Base-by-base conservation (phyloP, 92 coral and sea anemone genomes). In the Blastomussa wellsi region DNA sequence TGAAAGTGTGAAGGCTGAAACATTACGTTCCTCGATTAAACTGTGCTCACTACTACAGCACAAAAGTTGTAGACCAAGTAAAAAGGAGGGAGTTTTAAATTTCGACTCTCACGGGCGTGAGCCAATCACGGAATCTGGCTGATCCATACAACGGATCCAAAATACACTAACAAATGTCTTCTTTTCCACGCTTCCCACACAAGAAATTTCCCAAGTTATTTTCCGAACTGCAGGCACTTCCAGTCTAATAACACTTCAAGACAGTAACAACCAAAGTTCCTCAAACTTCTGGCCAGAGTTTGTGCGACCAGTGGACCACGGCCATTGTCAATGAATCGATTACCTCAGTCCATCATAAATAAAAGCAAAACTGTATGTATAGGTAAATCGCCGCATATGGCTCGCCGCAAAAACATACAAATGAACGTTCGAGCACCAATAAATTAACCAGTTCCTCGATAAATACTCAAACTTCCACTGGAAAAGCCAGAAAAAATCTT, bases 71-170 rank as follows among this genome's bases (percentile, higher is more conserved):
- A 84, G 82, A 90, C 88, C 92, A 85, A 87, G 92, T 83, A 89
- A 94, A 92, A 92, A 78, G 98, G 98, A 93, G 98, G 98, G 98
- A 94, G 95, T 94, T 94, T 94, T 94, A 93, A 94, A 94, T 92
- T 92, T 92, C 98, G 88, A 94, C 87, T 91, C 93, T 93, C 85
- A 80, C 85, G 92, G 91, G 86, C 86, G 91, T 86, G 88, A 81
- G 85, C 98, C 98, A 94, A 94, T 94, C 98, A 94, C 95, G 93
- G 86, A 86, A 79, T 85, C 82, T 86, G 87, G 90, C 88, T 69
- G 89, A 88, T 86, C 95, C 95, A 86, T 91, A 94, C 90, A 94
- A 86, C 90, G 78, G 92, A 87, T 91, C 78, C 91, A 76, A 94
- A 91, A 90, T 81, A 92, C 72, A 74, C 74, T 67, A 81, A 90